Percentiles rank a stretch among this genome's conserved stretches.
phyloP scores from a whole-genome alignment of 2,888 invertebrate genomes.

The Pyrrhosoma nymphula region DNA sequence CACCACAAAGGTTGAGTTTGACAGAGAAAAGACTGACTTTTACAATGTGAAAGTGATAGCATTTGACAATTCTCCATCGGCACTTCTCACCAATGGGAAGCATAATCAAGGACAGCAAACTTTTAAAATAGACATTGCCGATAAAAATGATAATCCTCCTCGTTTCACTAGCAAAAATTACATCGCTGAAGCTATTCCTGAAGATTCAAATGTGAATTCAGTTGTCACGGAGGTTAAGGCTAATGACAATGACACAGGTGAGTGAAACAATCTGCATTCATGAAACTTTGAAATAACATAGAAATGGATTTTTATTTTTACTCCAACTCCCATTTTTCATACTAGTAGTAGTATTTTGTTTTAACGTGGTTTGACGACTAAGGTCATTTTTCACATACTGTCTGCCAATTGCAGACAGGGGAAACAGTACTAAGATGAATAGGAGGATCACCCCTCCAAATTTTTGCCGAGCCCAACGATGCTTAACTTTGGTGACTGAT shows the following conservation, averaged over 20 bases:
- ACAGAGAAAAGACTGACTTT: conserved; percentile 90
- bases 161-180: conserved; percentile 89
- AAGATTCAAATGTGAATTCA: conserved; percentile 90
- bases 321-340: no score
- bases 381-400: no score
- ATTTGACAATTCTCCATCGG: conserved; percentile 93
- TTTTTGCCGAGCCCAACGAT: no score
- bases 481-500: no score
- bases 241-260: conserved; percentile 90
- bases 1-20: conserved; percentile 89
- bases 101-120: conserved; percentile 90
- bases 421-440: no score
- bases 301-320: neutral
- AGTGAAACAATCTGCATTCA: conserved; percentile 60
- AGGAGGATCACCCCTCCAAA: no score
- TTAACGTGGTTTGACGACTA: no score
- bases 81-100: conserved; percentile 82
- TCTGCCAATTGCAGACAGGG: no score
- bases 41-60: conserved; percentile 95
- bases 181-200: conserved; percentile 87
- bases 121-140: conserved; percentile 94
- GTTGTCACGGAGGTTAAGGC: conserved; percentile 94
- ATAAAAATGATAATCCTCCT: conserved; percentile 97
- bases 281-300: neutral
- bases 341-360: neutral